phyloP scores from a whole-genome alignment of 1,140 invertebrate genomes.

The Tetramorium alpestre region DNA sequence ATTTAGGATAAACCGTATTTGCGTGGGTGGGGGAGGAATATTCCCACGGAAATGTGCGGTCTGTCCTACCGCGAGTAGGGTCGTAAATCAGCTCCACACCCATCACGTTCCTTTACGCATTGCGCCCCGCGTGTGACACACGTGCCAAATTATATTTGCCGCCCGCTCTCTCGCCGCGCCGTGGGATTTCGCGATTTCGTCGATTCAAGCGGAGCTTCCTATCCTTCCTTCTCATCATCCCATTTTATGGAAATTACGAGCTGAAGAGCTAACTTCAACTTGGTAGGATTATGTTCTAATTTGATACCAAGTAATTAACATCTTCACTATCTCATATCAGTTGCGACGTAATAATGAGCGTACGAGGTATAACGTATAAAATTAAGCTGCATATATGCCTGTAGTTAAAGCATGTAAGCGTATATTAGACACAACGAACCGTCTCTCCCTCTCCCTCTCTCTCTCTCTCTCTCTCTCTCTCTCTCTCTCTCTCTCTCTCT shows the following conservation, averaged over 20 bases:
- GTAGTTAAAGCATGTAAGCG: neutral
- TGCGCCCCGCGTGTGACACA: neutral
- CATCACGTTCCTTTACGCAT: slow-evolving; percentile 48
- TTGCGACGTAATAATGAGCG: slow-evolving; percentile 1
- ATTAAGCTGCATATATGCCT: neutral
- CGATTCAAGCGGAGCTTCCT: slow-evolving; percentile 27
- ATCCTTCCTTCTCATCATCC: neutral
- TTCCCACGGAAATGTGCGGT: slow-evolving; percentile 58
- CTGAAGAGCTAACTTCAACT: neutral
- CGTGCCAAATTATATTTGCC: slow-evolving; percentile 61
- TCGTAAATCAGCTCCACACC: slow-evolving; percentile 58
- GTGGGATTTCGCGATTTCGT: neutral
- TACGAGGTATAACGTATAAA: neutral
- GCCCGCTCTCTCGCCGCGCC: neutral
- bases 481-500: too few species aligned
- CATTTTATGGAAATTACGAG: slow-evolving; percentile 1
- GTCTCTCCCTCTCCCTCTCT: too few species aligned
- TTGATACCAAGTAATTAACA: slow-evolving; percentile 20
- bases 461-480: too few species aligned
- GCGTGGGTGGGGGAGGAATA: neutral
- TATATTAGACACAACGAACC: neutral
- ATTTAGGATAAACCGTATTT: slow-evolving; percentile 42
- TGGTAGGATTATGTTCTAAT: slow-evolving; percentile 18
- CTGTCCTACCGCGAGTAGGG: neutral
- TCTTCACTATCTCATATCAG: neutral